These are phyloP conservation scores for Synchiropus splendidus DNA, from an alignment of 2,113 vertebrate genomes.

Conservation along the genomic window DNA sequence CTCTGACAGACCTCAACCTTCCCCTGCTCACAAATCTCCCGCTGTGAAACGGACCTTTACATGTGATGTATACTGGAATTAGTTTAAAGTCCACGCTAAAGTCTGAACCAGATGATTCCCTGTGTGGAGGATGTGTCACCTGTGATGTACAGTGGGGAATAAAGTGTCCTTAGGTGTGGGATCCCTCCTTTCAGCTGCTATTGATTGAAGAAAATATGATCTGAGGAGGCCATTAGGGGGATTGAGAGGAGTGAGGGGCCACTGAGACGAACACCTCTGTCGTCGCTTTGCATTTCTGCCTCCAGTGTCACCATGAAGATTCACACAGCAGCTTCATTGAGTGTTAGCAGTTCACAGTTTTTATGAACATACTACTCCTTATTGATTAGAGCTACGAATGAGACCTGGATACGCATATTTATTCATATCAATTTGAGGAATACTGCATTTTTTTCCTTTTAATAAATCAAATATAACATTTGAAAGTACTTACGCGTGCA, in stretches of 20 bases:
- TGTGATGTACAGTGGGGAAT: constrained; percentile 36
- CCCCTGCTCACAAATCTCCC: constrained; percentile 23
- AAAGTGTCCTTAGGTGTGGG: constrained; percentile 44
- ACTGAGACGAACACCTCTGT: constrained; percentile 41
- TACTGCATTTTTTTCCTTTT: too few species aligned
- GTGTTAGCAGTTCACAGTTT: too few species aligned
- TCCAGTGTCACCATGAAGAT: constrained; percentile 6
- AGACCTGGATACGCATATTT: too few species aligned
- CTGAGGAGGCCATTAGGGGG: constrained; percentile 46
- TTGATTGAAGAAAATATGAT: constrained; percentile 56
- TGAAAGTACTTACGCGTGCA: too few species aligned
- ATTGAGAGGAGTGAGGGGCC: constrained; percentile 19
- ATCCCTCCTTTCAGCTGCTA: constrained; percentile 48
- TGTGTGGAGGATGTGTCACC: constrained; percentile 35
- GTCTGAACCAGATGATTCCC: constrained; percentile 21
- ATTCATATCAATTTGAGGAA: too few species aligned
- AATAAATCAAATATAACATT: too few species aligned
- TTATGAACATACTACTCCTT: too few species aligned
- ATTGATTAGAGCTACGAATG: too few species aligned
- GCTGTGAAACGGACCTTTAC: constrained; percentile 2
- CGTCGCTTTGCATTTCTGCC: constrained; percentile 34
- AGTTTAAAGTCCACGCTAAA: constrained; percentile 20
- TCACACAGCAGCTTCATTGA: not conserved
- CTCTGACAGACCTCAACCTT: constrained; percentile 23
- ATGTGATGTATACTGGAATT: constrained; percentile 31